Evolutionary conservation across 2,888 invertebrate genomes (phyloP), one percentile per base, ranked within the genome.

Genomic region (Mesodorylaimus sp.): DNA sequence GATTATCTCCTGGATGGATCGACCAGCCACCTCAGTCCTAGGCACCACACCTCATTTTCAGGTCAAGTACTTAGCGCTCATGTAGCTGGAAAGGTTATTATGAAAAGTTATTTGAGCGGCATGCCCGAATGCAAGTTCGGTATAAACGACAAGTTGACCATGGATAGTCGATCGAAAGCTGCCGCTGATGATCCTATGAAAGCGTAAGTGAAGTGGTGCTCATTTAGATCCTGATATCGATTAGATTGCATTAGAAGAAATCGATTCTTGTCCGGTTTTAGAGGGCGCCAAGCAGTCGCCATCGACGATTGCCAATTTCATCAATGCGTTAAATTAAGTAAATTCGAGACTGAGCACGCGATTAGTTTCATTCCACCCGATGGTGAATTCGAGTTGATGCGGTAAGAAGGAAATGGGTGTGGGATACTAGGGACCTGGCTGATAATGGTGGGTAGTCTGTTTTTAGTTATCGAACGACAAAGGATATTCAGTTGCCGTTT

Each of bases 91-190:
- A 91, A 93, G 70, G 91, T 99, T 49, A 89, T 95, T 36, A 97
- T 99, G 97, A 99, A 99, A 73, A 91, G 93, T 0, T 99, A 95
- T 68, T 74, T 99, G 53, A 93, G 93, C 25, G 97, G 97, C 29
- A 99, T 99, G 97, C 97, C 97, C 0, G 97, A 97, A 70, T 99
- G 97, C 74, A 99, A 97, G 74, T 97, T 77, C 68, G 97, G 97
- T 19, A 95, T 97, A 64, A 99, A 99, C 65, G 97, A 99, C 69
- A 99, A 97, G 71, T 86, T 97, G 52, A 86, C 95, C 3, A 89
- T 99, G 86, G 97, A 97, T 64, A 71, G 68, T 53, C 75, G 74
- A 80, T 67, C 80, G 64, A 55, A 54, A 25, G 55, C 59, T 21
- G 61, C 62, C 71, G 77, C 39, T 75, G 83, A 73, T 54, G 84